A percentile compares a stretch with the other conserved stretches of the same genome.
These are phyloP conservation scores for Paramuricea clavata DNA, from an alignment of 92 coral and sea anemone genomes.

Conservation along the genomic window DNA sequence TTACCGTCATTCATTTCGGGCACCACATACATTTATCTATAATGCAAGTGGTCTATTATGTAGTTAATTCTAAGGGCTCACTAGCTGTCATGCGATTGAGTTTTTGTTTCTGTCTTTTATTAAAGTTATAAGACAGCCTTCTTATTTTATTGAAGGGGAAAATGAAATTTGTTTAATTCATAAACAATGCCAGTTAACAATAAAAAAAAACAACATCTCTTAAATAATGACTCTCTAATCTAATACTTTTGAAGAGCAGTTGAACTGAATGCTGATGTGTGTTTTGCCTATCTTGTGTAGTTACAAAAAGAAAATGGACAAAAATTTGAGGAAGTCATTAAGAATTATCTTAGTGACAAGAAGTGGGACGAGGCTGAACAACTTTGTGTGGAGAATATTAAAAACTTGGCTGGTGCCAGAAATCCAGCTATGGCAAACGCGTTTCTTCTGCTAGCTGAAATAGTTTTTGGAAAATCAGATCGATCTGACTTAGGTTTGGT, in stretches of 20 bases:
- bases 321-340: neutral
- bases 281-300: neutral
- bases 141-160: no score
- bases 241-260: neutral
- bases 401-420: constrained; percentile 10
- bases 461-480: constrained; percentile 4
- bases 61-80: no score
- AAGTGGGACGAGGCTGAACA: constrained; percentile 5
- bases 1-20: no score
- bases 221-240: neutral
- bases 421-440: neutral
- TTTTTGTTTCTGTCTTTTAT: no score
- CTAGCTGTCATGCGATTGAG: no score
- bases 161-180: no score
- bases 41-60: no score
- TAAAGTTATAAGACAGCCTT: no score
- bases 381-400: constrained; percentile 5
- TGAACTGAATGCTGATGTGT: neutral
- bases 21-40: no score
- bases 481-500: neutral
- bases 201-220: neutral
- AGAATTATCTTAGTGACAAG: constrained; percentile 2
- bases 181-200: neutral
- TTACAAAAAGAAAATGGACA: neutral
- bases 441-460: constrained; percentile 20